Base-by-base conservation (phyloP, 2,113 vertebrate species). In the Albula glossodonta region DNA sequence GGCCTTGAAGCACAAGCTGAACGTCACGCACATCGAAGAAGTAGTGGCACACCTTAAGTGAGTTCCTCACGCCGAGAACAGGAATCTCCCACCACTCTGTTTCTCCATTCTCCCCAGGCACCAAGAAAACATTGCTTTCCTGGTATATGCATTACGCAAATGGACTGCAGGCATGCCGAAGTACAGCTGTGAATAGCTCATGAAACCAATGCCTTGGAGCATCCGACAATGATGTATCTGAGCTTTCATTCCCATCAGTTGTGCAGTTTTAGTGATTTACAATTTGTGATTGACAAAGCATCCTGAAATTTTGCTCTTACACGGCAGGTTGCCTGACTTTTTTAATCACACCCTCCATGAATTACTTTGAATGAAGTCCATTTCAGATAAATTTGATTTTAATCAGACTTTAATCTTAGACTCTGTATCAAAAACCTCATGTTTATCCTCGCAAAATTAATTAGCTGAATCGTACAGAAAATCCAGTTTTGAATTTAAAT, bases 31-130 rank as follows among this genome's bases (percentile, higher is more conserved):
- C 88, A 96, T 97, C 80, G 93, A 97, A 48, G 91, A 95, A 63
- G 94, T 97, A 53, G 94, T 95, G n/a, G 52, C 89, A 9, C 93
- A 90, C 66, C 93, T 97, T 79, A 93, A 91, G 97, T 97, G 85
- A 96, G 95, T 84, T 2, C 49, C 74, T 56, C 8, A 4, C 31
- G 51, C 9, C 53, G 25, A 19, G 25, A 22, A 10, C 0, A 2
- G 41, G 11, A 49, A 13, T 57, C 81, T 25, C 51, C 52, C 12
- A n/a, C 19, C 17, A 19, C 60, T 66, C 60, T 5, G 60, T 66
- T 7, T 66, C 2, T 22, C 19, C 60, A 11, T n/a, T 10, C 7
- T 4, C 52, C 52, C 31, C 51, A 2, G 9, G 25, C 12, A 31
- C 19, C 50, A 51, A 7, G 25, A 50, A 50, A 80, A 17, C 13